Conservation (phyloP, 37 sponge, comb jelly and placozoan genomes). For the Ephydatia muelleri region DNA sequence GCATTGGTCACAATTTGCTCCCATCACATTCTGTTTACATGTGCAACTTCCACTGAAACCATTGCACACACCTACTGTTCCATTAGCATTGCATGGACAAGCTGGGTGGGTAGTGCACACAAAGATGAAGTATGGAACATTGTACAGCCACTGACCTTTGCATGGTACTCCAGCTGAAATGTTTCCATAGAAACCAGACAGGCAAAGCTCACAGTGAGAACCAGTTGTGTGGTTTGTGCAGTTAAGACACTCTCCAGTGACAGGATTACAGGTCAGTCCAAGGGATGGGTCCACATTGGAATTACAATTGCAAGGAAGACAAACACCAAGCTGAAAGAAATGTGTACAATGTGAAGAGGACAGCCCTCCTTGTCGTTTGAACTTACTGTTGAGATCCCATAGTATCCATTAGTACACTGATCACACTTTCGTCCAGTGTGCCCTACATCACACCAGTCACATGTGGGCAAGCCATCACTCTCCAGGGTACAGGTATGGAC, state of each 20-base stretch:
- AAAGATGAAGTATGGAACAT: background rate
- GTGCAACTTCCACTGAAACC: conserved; percentile 31
- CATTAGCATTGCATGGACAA: conserved; percentile 53
- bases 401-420: conserved; percentile 84
- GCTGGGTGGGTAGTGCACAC: background rate
- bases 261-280: conserved; percentile 68
- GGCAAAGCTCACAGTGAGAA: conserved; percentile 68
- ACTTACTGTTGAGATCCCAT: conserved; percentile 71
- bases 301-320: conserved; percentile 61
- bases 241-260: conserved; percentile 75
- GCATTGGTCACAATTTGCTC: conserved; percentile 39
- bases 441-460: conserved; percentile 69
- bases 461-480: conserved; percentile 55
- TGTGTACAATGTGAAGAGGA: background rate
- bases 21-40: conserved; percentile 44
- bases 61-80: conserved; percentile 42
- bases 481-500: conserved; percentile 68
- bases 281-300: conserved; percentile 78
- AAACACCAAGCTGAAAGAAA: conserved; percentile 31
- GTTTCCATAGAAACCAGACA: conserved; percentile 76
- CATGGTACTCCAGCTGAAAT: conserved; percentile 41
- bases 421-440: conserved; percentile 86
- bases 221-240: conserved; percentile 87
- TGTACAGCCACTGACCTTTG: conserved; percentile 28
- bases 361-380: conserved; percentile 1